phyloP scores from a whole-genome alignment of 2,797 vertebrate genomes.

The Megaceryle alcyon region DNA sequence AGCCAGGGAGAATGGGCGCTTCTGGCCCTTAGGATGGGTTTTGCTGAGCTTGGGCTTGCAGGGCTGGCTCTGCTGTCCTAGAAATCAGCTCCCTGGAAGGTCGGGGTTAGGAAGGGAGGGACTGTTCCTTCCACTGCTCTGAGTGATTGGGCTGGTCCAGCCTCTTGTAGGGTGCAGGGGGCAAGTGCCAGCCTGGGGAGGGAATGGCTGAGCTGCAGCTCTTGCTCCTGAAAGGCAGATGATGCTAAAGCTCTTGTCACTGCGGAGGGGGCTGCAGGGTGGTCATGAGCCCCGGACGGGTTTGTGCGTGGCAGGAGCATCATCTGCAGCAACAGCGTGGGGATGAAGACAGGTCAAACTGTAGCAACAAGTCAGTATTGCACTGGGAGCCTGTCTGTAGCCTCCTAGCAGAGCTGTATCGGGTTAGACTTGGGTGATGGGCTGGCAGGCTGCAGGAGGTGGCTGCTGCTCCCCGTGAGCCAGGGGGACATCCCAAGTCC shows the following conservation, averaged over 20 bases:
- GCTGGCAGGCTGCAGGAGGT: neutral
- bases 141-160: neutral
- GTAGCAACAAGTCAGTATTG: accelerated
- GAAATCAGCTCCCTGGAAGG: neutral
- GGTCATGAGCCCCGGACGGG: neutral
- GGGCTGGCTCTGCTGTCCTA: neutral
- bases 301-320: accelerated
- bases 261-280: neutral
- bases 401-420: neutral
- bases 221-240: neutral
- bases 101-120: neutral
- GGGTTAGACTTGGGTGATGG: neutral
- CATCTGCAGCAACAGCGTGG: accelerated
- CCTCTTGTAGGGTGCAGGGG: neutral
- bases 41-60: neutral
- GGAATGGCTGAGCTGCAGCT: neutral
- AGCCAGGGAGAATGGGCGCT: neutral
- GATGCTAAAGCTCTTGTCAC: neutral
- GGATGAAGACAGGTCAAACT: neutral
- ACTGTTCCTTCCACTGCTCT: neutral
- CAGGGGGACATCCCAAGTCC: neutral
- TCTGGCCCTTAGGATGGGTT: neutral
- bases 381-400: neutral
- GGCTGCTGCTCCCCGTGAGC: neutral
- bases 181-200: neutral